Conservation (phyloP, 2,797 vertebrate species). For the Setipinna tenuifilis region DNA sequence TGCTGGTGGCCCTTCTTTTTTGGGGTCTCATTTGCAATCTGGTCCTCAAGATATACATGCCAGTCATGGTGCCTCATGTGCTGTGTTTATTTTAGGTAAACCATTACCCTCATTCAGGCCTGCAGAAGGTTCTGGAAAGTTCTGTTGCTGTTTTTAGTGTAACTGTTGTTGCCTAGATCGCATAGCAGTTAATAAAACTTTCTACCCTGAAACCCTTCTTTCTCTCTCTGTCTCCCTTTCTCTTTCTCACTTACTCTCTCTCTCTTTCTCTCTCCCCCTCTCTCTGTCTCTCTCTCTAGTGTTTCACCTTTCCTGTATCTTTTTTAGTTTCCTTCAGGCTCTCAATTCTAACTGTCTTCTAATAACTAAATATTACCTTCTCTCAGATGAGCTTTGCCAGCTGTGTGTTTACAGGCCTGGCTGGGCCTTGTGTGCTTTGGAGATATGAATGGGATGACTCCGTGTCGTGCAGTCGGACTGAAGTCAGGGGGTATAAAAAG, state of each 20-base stretch:
- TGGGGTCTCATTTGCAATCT: constrained; percentile 21
- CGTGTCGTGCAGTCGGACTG: not conserved
- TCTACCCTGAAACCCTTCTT: not conserved
- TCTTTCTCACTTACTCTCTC: not conserved
- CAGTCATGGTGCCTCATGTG: constrained; percentile 6
- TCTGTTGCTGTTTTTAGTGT: constrained; percentile 6
- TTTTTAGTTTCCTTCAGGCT: not conserved
- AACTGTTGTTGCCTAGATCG: constrained; percentile 6
- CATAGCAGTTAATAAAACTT: constrained; percentile 7
- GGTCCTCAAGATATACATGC: not conserved
- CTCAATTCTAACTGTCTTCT: not conserved
- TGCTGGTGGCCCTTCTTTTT: constrained; percentile 13
- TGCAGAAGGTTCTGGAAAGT: not conserved
- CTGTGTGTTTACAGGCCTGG: not conserved
- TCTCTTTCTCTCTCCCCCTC: not conserved
- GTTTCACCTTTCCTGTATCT: not conserved
- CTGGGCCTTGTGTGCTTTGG: not conserved
- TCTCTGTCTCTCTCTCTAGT: not conserved
- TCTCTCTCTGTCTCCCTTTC: not conserved
- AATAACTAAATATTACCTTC: constrained; percentile 7
- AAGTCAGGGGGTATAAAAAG: constrained; percentile 13
- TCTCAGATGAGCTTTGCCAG: not conserved
- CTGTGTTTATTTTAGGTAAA: constrained; percentile 13
- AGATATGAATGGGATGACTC: not conserved
- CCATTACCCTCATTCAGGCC: constrained; percentile 2